Evolutionary conservation across 2,113 vertebrate species (phyloP), one percentile per base, ranked within the genome.

Genomic region (Tinamus guttatus): DNA sequence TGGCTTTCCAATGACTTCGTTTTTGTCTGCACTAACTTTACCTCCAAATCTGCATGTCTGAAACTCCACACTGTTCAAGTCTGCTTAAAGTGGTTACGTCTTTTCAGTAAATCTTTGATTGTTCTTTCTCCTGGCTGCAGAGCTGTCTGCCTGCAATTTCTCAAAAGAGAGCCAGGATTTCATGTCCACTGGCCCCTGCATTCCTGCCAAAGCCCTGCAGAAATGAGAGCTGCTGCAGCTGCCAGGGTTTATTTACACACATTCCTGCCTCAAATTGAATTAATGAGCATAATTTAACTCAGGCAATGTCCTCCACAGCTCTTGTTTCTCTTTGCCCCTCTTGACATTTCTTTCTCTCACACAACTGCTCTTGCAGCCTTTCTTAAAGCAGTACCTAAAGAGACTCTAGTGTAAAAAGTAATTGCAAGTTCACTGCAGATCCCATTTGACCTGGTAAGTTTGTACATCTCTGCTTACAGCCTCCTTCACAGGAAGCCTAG

Each of bases 271-370:
- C 97, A 98, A 98, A 98, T 98, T 98, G 98, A 98, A 98, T 98
- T 98, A 98, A 98, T 98, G 98, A 98, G 98, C 94, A 94, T 98
- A 98, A 98, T 98, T 98, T 97, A 97, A 98, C 97, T 98, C 97
- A 96, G 97, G 94, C 97, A 67, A 96, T 95, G 96, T 97, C 97
- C 97, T 98, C 95, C 81, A 67, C 68, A 93, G 98, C 94, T 95
- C 93, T 96, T 95, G 87, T 97, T 98, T 97, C 97, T 96, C 93
- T 96, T 87, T 89, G 96, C 90, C 94, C 91, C 94, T 56, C 80
- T 89, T 85, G 76, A 95, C 87, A 76, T 96, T 96, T 96, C 88
- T 89, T 95, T 95, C 87, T 96, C 85, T 92, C 86, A 90, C 60
- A 79, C 52, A 81, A 51, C 49, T 83, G 51, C 80, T 95, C 41